phyloP scores from a whole-genome alignment of 2,113 vertebrate genomes.

The Ctenomys sociabilis region DNA sequence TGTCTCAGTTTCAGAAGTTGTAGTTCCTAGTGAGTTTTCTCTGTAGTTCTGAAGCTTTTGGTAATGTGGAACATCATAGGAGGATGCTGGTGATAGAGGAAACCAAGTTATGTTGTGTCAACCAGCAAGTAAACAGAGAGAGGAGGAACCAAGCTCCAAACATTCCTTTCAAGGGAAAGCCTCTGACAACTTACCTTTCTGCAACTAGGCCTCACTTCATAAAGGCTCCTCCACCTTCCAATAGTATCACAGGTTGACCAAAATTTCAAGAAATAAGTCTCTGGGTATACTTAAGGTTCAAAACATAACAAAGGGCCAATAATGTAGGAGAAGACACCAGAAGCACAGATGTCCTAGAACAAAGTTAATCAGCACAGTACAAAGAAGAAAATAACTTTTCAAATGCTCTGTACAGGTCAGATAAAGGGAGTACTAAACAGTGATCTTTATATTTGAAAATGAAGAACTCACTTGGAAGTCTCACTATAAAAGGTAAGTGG shows the following conservation, averaged over 20 bases:
- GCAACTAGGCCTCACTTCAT: background rate
- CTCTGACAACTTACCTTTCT: background rate
- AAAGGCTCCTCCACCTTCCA: background rate
- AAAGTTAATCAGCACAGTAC: background rate
- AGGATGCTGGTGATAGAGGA: background rate
- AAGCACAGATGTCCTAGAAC: background rate
- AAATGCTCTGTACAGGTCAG: background rate
- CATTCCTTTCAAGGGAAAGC: background rate
- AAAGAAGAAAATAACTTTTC: slow-evolving; percentile 9
- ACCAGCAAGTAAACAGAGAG: background rate
- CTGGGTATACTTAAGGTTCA: background rate
- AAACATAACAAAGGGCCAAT: background rate
- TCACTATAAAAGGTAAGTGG: background rate
- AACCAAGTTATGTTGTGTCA: background rate
- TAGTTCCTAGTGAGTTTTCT: background rate
- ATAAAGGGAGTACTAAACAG: background rate
- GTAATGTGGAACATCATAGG: too few species aligned
- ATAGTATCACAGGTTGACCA: background rate
- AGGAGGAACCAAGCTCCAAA: background rate
- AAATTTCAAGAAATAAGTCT: background rate
- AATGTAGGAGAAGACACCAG: background rate
- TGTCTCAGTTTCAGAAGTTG: background rate
- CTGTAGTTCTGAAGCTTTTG: background rate
- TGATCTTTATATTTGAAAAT: slow-evolving; percentile 25
- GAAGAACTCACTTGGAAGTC: slow-evolving; percentile 14